These are phyloP conservation scores for Pegea sp. DNA, from an alignment of 23 tunicate species.

Conservation along the genomic window DNA sequence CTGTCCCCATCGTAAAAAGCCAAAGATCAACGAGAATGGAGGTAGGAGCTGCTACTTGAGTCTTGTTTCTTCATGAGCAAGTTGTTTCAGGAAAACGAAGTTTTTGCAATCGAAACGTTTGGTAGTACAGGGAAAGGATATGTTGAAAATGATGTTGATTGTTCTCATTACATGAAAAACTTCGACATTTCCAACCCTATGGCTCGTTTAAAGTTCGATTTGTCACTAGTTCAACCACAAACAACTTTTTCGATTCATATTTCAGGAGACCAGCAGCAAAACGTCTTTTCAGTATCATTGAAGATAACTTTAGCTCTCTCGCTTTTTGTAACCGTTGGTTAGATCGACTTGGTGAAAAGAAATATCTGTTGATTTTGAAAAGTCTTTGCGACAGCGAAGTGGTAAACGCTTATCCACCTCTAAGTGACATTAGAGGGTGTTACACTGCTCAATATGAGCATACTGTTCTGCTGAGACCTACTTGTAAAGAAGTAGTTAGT, in stretches of 20 bases:
- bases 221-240: too few species aligned
- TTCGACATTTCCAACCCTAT: slow-evolving; percentile 2
- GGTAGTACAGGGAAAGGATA: slow-evolving; percentile 15
- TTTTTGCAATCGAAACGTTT: slow-evolving; percentile 24
- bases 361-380: slow-evolving; percentile 9
- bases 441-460: slow-evolving; percentile 45
- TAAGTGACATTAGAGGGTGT: slow-evolving; percentile 17
- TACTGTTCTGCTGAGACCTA: slow-evolving; percentile 22
- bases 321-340: slow-evolving; percentile 32
- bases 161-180: slow-evolving; percentile 24
- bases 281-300: slow-evolving; percentile 5
- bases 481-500: slow-evolving; percentile 33
- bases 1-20: slow-evolving; percentile 21
- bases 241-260: slow-evolving; percentile 1
- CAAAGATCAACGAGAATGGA: background rate
- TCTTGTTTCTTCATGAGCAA: background rate
- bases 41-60: background rate
- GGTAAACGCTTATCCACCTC: slow-evolving; percentile 17
- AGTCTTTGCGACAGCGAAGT: slow-evolving; percentile 8
- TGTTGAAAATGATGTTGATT: slow-evolving; percentile 10
- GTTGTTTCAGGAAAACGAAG: slow-evolving; percentile 18
- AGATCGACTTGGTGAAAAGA: slow-evolving; percentile 20
- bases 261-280: slow-evolving; percentile 5
- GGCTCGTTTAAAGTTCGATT: background rate
- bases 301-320: slow-evolving; percentile 17